These are phyloP conservation scores for Abrostola tripartita DNA, from an alignment of 2,888 invertebrate species.

Conservation along the genomic window DNA sequence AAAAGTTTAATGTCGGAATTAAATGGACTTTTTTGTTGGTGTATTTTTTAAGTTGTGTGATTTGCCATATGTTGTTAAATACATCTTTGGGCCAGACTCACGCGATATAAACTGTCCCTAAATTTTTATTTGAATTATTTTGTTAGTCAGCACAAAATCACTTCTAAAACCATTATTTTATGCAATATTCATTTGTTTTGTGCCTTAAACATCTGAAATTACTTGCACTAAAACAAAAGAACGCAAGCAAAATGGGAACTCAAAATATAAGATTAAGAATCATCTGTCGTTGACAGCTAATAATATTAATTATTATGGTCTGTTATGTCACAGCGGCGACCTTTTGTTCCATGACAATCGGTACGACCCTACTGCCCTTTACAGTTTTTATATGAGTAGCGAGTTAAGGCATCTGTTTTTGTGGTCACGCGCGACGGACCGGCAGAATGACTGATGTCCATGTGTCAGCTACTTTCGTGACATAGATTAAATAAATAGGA, in stretches of 20 bases:
- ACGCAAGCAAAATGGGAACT: constrained; percentile 22
- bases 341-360: constrained; percentile 75
- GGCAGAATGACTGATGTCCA: constrained; percentile 79
- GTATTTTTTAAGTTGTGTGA: constrained; percentile 25
- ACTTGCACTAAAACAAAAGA: constrained; percentile 37
- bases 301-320: constrained; percentile 66
- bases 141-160: not conserved
- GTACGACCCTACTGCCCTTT: constrained; percentile 74
- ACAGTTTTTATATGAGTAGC: constrained; percentile 71
- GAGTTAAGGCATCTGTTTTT: constrained; percentile 77
- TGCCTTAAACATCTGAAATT: not conserved
- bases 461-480: constrained; percentile 76
- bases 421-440: constrained; percentile 73
- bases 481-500: constrained; percentile 66
- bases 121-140: not conserved
- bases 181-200: not conserved
- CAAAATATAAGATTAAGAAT: constrained; percentile 51
- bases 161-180: not conserved
- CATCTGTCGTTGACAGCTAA: constrained; percentile 58
- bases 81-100: not conserved
- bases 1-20: constrained; percentile 51
- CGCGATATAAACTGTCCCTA: not conserved
- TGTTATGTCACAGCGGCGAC: constrained; percentile 67
- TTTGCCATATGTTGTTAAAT: constrained; percentile 29
- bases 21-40: constrained; percentile 37